phyloP scores from a whole-genome alignment of 2,113 vertebrate genomes.

The Protomyctophum bolini region DNA sequence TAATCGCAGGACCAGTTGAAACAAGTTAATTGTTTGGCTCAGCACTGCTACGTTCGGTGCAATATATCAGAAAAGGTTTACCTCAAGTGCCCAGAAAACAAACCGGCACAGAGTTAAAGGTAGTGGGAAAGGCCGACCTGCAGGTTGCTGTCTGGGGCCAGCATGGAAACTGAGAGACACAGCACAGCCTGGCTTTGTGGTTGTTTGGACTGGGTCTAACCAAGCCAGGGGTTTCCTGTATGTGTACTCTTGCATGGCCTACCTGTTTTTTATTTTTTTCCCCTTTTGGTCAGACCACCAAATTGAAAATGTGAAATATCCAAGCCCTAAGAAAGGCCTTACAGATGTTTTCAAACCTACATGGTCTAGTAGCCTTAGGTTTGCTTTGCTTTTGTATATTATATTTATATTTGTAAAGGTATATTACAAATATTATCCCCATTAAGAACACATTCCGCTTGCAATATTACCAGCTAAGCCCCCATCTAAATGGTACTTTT shows the following conservation, averaged over 20 bases:
- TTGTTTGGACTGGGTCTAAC: conserved; percentile 50
- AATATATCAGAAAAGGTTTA: neutral
- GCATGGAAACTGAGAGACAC: too few species aligned
- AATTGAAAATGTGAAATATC: conserved; percentile 31
- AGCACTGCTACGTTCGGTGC: too few species aligned
- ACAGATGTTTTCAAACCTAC: conserved; percentile 13
- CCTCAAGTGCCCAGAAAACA: conserved; percentile 1
- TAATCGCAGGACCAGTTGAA: too few species aligned
- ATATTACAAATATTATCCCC: neutral
- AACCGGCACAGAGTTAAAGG: conserved; percentile 51
- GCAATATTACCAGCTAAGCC: neutral
- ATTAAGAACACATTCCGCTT: neutral
- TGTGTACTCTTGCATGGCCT: conserved; percentile 46
- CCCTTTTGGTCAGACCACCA: conserved; percentile 11
- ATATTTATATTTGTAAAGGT: too few species aligned
- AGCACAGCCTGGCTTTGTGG: conserved; percentile 43
- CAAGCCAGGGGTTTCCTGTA: conserved; percentile 40
- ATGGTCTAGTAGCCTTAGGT: neutral
- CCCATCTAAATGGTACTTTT: too few species aligned
- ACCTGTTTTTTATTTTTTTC: conserved; percentile 43
- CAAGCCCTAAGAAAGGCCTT: conserved; percentile 2
- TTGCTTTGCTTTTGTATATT: neutral
- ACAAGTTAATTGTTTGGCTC: too few species aligned
- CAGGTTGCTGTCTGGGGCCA: conserved; percentile 22
- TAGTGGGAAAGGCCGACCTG: conserved; percentile 16